Conservation (phyloP, 2,113 vertebrate genomes). For the Nicator chloris region DNA sequence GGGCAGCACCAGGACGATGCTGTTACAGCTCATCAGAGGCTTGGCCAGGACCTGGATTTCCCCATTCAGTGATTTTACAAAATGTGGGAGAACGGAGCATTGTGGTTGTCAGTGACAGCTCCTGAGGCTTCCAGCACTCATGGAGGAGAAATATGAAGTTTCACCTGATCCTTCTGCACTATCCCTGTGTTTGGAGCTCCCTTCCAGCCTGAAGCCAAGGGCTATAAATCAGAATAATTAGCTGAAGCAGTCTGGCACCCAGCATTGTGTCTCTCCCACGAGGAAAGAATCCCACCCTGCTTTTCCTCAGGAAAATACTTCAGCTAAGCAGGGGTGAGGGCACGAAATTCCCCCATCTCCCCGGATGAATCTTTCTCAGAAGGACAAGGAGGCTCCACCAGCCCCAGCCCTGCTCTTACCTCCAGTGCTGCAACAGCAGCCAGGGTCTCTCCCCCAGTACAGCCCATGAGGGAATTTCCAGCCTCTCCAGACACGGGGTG, state of each 20-base stretch:
- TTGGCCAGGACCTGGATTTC: neutral
- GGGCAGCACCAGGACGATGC: neutral
- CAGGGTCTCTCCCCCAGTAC: rapidly evolving
- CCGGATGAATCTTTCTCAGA: neutral
- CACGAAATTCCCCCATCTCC: neutral
- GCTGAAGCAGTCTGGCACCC: neutral
- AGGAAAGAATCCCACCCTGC: neutral
- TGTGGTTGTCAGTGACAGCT: neutral
- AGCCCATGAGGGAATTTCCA: rapidly evolving
- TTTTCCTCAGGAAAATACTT: neutral
- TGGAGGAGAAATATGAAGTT: neutral
- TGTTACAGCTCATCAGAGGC: neutral
- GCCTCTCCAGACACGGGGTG: neutral
- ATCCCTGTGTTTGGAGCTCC: neutral
- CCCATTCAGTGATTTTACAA: neutral
- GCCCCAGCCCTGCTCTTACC: neutral
- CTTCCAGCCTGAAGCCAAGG: neutral
- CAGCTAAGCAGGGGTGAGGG: neutral
- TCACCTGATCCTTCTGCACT: neutral
- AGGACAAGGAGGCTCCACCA: neutral
- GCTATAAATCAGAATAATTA: neutral
- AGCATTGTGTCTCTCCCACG: neutral
- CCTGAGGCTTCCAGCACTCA: neutral
- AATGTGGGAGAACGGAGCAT: neutral
- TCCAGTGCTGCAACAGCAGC: neutral